Evolutionary conservation across 1,140 invertebrate species (phyloP).

Genomic region (Drosophila ohnishii): DNA sequence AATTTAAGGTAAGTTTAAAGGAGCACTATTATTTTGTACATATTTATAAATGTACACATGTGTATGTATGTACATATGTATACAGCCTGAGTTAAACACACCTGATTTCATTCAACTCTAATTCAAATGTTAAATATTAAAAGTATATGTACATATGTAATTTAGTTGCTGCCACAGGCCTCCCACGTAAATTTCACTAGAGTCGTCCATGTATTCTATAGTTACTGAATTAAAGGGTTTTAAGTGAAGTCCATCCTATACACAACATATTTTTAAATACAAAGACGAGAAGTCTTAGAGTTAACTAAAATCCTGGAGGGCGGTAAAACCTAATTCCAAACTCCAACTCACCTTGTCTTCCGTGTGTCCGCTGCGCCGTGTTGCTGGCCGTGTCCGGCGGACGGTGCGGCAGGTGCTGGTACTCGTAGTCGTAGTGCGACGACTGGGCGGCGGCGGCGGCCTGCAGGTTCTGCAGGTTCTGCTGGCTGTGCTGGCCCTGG

Average conservation of each 20-base stretch:
- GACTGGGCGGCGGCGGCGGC: slow-evolving; percentile 63
- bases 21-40: too few relatives aligned
- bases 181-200: neutral
- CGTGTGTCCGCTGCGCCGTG: slow-evolving; percentile 76
- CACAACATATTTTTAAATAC: too few relatives aligned
- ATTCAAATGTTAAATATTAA: neutral
- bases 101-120: neutral
- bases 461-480: slow-evolving; percentile 80
- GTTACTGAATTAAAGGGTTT: neutral
- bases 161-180: neutral
- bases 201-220: neutral
- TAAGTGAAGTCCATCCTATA: neutral
- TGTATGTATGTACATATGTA: too few relatives aligned
- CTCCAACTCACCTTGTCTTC: slow-evolving; percentile 78
- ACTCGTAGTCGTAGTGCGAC: slow-evolving; percentile 77
- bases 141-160: neutral
- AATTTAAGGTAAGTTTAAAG: too few relatives aligned
- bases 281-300: neutral
- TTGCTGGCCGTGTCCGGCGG: slow-evolving; percentile 66
- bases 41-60: rapidly evolving
- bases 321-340: neutral
- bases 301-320: neutral
- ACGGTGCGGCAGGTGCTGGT: slow-evolving; percentile 78
- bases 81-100: neutral
- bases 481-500: slow-evolving; percentile 72